Conservation (phyloP, 2,113 vertebrate genomes). For the Hirundichthys speculiger region DNA sequence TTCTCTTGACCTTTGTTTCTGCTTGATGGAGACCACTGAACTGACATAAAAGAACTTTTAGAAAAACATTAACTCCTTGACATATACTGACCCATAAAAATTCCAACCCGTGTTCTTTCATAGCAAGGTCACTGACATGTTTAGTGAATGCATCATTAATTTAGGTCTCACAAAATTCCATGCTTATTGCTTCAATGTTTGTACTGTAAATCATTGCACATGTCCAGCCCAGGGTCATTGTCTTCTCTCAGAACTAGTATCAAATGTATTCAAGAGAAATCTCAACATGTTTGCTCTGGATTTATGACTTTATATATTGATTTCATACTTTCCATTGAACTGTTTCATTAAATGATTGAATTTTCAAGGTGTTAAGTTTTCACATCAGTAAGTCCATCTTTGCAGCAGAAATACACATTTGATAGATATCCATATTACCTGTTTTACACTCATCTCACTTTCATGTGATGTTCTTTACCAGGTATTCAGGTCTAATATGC, state of each 20-base stretch:
- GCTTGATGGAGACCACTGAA: conserved; percentile 4
- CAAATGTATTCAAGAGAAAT: neutral
- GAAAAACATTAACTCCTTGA: conserved; percentile 55
- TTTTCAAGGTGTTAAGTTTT: too few species aligned
- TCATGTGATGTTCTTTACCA: too few species aligned
- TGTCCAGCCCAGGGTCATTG: neutral
- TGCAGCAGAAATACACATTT: too few species aligned
- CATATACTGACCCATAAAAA: conserved; percentile 19
- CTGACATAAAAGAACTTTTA: conserved; percentile 22
- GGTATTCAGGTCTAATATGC: too few species aligned
- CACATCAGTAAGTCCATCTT: too few species aligned
- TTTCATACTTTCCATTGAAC: too few species aligned
- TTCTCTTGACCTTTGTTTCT: conserved; percentile 24
- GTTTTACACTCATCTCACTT: too few species aligned
- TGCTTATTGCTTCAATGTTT: neutral
- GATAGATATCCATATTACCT: too few species aligned
- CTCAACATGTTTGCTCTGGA: neutral
- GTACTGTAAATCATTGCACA: neutral
- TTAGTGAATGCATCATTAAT: conserved; percentile 38
- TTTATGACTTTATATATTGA: neutral
- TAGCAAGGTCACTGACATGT: conserved; percentile 29
- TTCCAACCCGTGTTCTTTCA: conserved; percentile 12
- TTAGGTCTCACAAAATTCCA: neutral
- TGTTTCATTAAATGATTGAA: too few species aligned
- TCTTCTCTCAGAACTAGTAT: neutral